A percentile compares a stretch with the other conserved stretches of the same genome.
These are phyloP conservation scores for Brachionus sp. DNA, from an alignment of 1,140 invertebrate genomes.

Conservation along the genomic window DNA sequence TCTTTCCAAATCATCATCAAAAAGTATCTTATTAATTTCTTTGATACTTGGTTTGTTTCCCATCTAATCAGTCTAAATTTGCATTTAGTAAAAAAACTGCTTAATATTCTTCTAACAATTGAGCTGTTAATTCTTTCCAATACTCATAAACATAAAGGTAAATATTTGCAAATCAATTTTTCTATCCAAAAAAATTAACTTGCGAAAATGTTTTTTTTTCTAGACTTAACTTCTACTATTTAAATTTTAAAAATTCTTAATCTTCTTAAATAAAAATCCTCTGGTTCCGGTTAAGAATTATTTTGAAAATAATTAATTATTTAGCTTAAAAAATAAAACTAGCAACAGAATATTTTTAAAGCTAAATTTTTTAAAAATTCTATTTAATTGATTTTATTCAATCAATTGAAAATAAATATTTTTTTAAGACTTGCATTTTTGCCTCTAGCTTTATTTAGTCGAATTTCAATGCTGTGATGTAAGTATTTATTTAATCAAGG, in stretches of 20 bases:
- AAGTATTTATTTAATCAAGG: not conserved
- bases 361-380: not conserved
- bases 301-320: not conserved
- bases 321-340: not conserved
- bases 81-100: not conserved
- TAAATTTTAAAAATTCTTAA: not conserved
- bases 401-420: slow-evolving; percentile 20
- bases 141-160: not conserved
- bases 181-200: not conserved
- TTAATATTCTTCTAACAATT: not conserved
- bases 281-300: not conserved
- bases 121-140: not conserved
- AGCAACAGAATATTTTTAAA: not conserved
- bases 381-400: not conserved
- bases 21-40: slow-evolving; percentile 4
- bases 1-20: slow-evolving; percentile 25
- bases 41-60: slow-evolving; percentile 23
- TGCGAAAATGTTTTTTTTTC: not conserved
- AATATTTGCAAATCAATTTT: not conserved
- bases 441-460: not conserved
- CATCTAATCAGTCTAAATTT: not conserved
- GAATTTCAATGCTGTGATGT: not conserved
- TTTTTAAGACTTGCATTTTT: slow-evolving; percentile 7
- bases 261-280: not conserved
- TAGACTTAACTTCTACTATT: slow-evolving; percentile 1